These are phyloP conservation scores for Megaceryle alcyon DNA, from an alignment of 2,797 vertebrate genomes.

Conservation along the genomic window DNA sequence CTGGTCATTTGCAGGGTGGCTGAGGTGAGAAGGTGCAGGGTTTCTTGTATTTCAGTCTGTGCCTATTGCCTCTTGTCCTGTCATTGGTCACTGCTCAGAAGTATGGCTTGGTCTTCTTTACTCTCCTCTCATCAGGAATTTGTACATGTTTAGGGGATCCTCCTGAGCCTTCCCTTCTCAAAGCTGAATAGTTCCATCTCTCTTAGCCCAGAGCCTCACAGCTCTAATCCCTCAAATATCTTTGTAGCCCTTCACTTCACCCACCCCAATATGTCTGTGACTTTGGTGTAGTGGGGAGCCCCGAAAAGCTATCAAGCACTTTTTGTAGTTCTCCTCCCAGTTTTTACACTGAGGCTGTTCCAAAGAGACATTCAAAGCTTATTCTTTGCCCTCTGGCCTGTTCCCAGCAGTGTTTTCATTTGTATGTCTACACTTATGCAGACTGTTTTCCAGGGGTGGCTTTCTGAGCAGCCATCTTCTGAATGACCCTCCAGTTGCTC, in stretches of 20 bases:
- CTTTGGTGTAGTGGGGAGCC: background rate
- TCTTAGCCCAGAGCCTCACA: background rate
- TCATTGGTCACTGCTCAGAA: background rate
- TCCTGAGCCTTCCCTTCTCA: background rate
- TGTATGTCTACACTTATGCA: background rate
- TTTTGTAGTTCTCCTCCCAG: background rate
- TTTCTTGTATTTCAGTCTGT: background rate
- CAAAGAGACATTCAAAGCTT: background rate
- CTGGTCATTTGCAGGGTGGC: background rate
- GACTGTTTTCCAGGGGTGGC: background rate
- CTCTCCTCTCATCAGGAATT: background rate
- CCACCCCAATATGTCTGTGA: background rate
- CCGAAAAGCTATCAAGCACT: background rate
- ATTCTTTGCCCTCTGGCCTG: background rate
- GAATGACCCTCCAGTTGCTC: background rate
- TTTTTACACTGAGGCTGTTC: background rate
- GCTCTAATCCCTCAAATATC: background rate
- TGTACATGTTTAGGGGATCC: accelerated
- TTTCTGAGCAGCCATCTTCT: background rate
- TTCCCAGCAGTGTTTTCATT: background rate
- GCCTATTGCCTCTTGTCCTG: background rate
- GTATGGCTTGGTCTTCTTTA: background rate
- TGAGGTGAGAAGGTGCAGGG: background rate
- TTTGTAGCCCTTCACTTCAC: background rate
- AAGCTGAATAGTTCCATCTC: background rate